A percentile compares a stretch with the other conserved stretches of the same genome.
Evolutionary conservation across 2,888 invertebrate genomes (phyloP).

Genomic region (Cosmia pyralina): DNA sequence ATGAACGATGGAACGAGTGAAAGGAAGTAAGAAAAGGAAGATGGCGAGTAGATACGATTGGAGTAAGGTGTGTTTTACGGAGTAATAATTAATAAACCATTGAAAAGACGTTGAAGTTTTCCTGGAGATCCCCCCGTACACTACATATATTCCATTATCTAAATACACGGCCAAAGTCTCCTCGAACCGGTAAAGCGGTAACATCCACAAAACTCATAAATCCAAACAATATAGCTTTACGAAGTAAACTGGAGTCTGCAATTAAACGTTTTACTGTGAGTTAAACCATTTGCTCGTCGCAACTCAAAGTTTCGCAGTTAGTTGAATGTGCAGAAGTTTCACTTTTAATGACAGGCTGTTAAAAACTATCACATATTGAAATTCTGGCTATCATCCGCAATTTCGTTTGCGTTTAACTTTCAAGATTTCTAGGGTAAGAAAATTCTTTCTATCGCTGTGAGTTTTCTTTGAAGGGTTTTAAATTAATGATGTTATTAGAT

Average conservation of each 20-base stretch:
- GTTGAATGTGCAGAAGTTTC: conserved; percentile 31
- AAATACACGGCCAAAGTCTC: conserved; percentile 10
- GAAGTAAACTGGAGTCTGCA: conserved; percentile 57
- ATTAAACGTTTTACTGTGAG: conserved; percentile 59
- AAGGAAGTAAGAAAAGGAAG: no score
- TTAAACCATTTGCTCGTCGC: conserved; percentile 56
- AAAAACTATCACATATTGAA: neutral
- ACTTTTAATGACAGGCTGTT: conserved; percentile 9
- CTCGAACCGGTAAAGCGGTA: conserved; percentile 19
- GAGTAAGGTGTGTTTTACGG: no score
- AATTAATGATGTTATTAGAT: neutral
- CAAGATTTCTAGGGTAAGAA: neutral
- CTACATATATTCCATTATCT: neutral
- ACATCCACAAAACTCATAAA: conserved; percentile 45
- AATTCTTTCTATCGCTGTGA: neutral
- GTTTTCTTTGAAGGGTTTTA: neutral
- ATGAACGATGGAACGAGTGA: no score
- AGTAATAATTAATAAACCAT: no score
- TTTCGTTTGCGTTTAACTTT: neutral
- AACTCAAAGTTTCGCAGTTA: conserved; percentile 26
- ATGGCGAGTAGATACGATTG: no score
- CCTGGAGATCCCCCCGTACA: no score
- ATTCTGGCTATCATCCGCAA: neutral
- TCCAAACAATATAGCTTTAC: conserved; percentile 39
- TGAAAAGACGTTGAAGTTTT: no score